A percentile compares a stretch with the other conserved stretches of the same genome.
Conservation (phyloP, 1,140 invertebrate species). For the Musca domestica region DNA sequence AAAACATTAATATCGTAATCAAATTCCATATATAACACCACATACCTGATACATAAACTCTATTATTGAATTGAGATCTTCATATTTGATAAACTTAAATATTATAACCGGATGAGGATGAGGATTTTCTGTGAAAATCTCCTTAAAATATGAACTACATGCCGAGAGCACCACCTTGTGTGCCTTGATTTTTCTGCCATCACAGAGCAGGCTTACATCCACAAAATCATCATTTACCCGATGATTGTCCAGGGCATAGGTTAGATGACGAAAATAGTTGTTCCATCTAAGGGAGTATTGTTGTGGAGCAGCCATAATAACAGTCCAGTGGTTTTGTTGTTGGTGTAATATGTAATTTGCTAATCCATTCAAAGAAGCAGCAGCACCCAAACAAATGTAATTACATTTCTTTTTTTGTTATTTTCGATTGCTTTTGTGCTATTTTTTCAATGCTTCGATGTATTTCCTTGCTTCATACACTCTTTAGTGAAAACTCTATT, state of each 20-base stretch:
- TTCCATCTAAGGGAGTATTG: constrained; percentile 77
- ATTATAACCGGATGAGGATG: constrained; percentile 84
- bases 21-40: neutral
- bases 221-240: constrained; percentile 76
- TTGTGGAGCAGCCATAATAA: constrained; percentile 54
- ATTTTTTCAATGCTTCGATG: no score
- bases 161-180: constrained; percentile 83
- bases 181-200: constrained; percentile 76
- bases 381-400: no score
- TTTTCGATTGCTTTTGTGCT: no score
- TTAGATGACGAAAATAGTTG: constrained; percentile 72
- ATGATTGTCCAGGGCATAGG: constrained; percentile 73
- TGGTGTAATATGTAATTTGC: neutral
- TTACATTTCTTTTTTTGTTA: no score
- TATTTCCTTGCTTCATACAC: no score
- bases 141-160: constrained; percentile 79
- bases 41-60: constrained; percentile 76
- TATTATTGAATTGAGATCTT: constrained; percentile 76
- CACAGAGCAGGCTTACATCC: constrained; percentile 82
- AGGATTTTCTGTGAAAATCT: constrained; percentile 80
- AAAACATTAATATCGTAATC: neutral
- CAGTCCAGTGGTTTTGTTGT: neutral
- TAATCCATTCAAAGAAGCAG: no score
- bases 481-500: no score
- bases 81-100: constrained; percentile 78